These are phyloP conservation scores for Oeneis ivallda DNA, from an alignment of 2,888 invertebrate species.

Conservation along the genomic window DNA sequence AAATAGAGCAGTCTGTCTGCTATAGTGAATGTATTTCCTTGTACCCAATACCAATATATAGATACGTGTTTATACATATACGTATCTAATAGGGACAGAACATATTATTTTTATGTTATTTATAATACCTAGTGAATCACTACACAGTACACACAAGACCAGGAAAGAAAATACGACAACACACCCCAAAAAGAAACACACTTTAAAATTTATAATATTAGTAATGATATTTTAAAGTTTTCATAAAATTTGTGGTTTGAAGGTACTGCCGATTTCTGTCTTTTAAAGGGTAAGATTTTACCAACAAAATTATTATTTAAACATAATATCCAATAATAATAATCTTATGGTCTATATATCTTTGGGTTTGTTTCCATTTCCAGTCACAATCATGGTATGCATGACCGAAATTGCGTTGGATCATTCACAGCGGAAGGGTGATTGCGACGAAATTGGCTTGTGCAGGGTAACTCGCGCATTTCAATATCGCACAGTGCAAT, in stretches of 20 bases:
- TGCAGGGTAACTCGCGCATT: constrained; percentile 20
- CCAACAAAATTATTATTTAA: neutral
- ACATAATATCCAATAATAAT: no score
- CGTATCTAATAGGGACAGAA: no score
- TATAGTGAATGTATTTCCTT: constrained; percentile 5
- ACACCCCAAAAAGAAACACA: no score
- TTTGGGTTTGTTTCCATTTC: neutral
- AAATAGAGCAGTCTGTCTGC: constrained; percentile 14
- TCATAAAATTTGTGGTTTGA: no score
- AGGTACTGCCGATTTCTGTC: no score
- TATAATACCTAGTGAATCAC: no score
- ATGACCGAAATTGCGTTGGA: constrained; percentile 12
- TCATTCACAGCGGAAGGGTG: constrained; percentile 22
- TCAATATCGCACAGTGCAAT: constrained; percentile 14
- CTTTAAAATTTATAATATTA: no score
- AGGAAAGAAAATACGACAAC: no score
- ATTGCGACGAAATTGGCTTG: constrained; percentile 20
- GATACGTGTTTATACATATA: neutral
- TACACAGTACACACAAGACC: no score
- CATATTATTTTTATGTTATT: no score
- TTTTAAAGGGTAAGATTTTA: neutral
- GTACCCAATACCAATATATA: neutral
- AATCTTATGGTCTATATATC: neutral
- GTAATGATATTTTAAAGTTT: no score
- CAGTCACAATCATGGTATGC: constrained; percentile 9